These are phyloP conservation scores for Stratiomys singularior DNA, from an alignment of 2,888 invertebrate species.

Conservation along the genomic window DNA sequence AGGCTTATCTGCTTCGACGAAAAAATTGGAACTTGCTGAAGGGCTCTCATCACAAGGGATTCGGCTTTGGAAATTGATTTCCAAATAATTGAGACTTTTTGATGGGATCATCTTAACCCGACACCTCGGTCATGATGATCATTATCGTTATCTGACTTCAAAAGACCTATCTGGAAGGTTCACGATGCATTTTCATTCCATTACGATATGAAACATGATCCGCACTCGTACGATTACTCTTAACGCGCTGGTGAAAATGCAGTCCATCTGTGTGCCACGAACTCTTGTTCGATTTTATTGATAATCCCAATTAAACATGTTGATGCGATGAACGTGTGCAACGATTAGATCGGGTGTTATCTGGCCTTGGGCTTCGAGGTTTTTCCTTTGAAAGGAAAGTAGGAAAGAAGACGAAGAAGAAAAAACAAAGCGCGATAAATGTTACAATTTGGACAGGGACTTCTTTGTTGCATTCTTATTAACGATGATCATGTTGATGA, in stretches of 20 bases:
- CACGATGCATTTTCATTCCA: constrained; percentile 8
- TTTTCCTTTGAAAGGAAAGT: not conserved
- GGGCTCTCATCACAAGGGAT: no score
- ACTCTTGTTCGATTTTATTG: constrained; percentile 19
- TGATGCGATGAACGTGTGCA: constrained; percentile 36
- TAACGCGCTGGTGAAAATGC: not conserved
- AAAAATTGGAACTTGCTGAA: no score
- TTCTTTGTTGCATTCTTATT: not conserved
- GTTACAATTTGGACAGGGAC: not conserved
- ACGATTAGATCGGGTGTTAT: constrained; percentile 20
- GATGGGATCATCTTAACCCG: not conserved
- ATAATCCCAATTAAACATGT: constrained; percentile 39
- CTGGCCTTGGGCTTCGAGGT: not conserved
- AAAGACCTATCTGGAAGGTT: not conserved
- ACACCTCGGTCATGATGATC: not conserved
- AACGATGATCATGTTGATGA: not conserved
- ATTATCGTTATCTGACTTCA: not conserved
- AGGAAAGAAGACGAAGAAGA: no score
- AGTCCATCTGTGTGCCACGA: not conserved
- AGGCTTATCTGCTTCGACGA: no score
- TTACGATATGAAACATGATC: constrained; percentile 21
- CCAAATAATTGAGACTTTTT: not conserved
- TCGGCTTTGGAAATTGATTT: not conserved
- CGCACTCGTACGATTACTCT: not conserved
- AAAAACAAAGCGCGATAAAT: constrained; percentile 1